Evolutionary conservation across 2,888 invertebrate species (phyloP), one percentile per base, ranked within the genome.

Genomic region (Cordylochernes scorpioides): DNA sequence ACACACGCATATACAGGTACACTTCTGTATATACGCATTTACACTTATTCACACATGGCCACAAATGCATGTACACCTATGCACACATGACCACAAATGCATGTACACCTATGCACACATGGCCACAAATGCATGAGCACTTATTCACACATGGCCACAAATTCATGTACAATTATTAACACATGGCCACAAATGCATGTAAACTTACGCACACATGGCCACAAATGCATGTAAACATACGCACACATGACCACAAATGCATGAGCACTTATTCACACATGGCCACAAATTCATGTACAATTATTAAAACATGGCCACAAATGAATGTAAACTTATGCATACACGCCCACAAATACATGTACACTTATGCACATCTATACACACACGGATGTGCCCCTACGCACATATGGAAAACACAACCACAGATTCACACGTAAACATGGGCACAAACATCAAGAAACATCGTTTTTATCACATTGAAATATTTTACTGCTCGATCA

Each of bases 161-260:
- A 24, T 24, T 13, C 7, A 7, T 7, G 14, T 14, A 24, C 7
- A 24, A 13, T 13, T 24, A 24, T 7, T 6, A 6, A 24, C 7
- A 24, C 24, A 24, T 7, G 14, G 6, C 12, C 24, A 7, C 24
- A 24, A 12, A 24, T 14, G 14, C 24, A 24, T 24, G 14, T 24
- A 7, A 6, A 4, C 7, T n/a, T n/a, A 24, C 24, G 14, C 24
- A 24, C 14, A 14, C 24, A 24, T 7, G 24, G 5, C 12, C 24
- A 24, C 24, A 24, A 12, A 24, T 24, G 24, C 24, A 24, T 7
- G 24, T 5, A 24, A 12, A 24, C 24, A 24, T 14, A 24, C 7
- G 14, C 7, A 24, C 24, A 7, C 5, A 24, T n/a, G n/a, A n/a
- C n/a, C n/a, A n/a, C n/a, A n/a, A n/a, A n/a, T n/a, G n/a, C n/a